Conservation (phyloP, 2,113 vertebrate genomes). For the Prochilodus magdalenae region DNA sequence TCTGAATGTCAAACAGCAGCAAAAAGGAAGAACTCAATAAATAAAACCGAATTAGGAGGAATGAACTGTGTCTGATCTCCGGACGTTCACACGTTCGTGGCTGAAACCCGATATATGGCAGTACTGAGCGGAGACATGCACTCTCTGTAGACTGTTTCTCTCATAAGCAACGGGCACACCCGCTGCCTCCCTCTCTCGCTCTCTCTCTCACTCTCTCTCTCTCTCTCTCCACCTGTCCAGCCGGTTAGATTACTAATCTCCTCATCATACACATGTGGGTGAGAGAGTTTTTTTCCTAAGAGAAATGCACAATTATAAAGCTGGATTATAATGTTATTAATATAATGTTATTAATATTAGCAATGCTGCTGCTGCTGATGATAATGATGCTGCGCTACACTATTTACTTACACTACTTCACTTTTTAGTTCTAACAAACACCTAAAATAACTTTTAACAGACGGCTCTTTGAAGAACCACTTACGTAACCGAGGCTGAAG, state of each 20-base stretch:
- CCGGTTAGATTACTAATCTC: constrained; percentile 21
- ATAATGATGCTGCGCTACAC: neutral
- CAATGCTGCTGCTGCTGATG: neutral
- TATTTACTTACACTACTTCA: too few relatives aligned
- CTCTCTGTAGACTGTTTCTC: neutral
- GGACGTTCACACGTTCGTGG: neutral
- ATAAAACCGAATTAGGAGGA: neutral
- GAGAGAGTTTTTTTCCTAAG: neutral
- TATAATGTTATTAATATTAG: neutral
- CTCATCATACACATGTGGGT: neutral
- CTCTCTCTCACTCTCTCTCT: neutral
- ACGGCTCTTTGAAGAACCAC: too few relatives aligned
- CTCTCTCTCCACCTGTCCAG: neutral
- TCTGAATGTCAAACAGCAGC: neutral
- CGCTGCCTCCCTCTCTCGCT: neutral
- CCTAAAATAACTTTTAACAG: too few relatives aligned
- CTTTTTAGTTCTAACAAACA: too few relatives aligned
- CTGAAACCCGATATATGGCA: constrained; percentile 17
- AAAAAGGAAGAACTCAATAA: neutral
- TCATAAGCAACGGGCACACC: neutral
- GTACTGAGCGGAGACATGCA: too few relatives aligned
- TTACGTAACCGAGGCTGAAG: too few relatives aligned
- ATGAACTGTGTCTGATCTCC: neutral
- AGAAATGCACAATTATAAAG: neutral
- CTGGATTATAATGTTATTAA: neutral